Base-by-base conservation (phyloP, 2,888 invertebrate species). In the Alcis repandata region DNA sequence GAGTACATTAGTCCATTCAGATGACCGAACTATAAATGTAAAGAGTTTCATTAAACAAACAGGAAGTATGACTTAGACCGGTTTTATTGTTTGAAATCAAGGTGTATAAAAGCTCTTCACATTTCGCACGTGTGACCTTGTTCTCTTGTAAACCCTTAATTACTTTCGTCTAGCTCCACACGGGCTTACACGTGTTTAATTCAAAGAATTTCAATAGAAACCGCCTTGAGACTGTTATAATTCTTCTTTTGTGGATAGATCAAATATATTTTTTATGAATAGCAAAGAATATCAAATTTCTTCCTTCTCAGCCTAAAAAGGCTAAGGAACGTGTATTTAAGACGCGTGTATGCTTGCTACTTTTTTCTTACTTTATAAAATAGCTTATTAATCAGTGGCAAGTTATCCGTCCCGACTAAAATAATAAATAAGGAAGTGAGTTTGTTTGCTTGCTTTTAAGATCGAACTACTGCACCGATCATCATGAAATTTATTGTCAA, bases 81-180 rank as follows among this genome's bases (percentile, higher is more conserved):
- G 6, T 20, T 20, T 45, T 32, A 27, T 22, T 51, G 20, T 3
- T 51, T n/a, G 20, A 8, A 51, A 13, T 19, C 1, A 36, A 49
- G 7, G 15, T 9, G 1, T 36, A 27, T 13, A 67, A 67, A 52
- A 56, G 67, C 59, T 73, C 67, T 72, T 62, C 68, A 67, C 45
- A 60, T 56, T 78, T 75, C 87, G 87, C 87, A 87, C 81, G 82
- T 75, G 3, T 76, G 81, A 84, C 87, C 86, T 88, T 80, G 83
- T 71, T 74, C 74, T 65, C 69, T 79, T 83, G 69, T 74, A 76
- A 83, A 83, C 74, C 75, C 72, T 83, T 89, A 89, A 89, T 89
- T 88, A 86, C 82, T 79, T 84, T 88, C 87, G 88, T 88, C 78
- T 86, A 78, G 74, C 75, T 67, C 78, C 64, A 67, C 73, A 60